Percentiles rank a stretch among this genome's conserved stretches.
phyloP scores from a whole-genome alignment of 2,888 invertebrate species.

The Drosophila pseudotalamancana region DNA sequence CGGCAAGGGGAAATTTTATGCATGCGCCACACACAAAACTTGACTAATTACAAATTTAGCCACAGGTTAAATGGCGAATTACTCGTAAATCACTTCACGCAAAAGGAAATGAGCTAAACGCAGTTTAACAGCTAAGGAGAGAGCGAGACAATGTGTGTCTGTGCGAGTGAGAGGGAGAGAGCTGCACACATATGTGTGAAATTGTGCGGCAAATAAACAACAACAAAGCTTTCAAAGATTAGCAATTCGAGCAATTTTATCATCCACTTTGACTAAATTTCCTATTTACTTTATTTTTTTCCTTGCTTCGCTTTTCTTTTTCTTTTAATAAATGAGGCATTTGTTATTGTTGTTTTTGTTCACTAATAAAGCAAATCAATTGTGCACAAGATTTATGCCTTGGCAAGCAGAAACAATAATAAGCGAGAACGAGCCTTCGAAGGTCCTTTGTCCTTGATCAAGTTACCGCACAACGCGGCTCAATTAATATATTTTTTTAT shows the following conservation, averaged over 20 bases:
- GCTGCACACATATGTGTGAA: constrained; percentile 37
- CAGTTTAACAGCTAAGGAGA: constrained; percentile 14
- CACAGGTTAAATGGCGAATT: constrained; percentile 76
- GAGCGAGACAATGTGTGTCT: background rate
- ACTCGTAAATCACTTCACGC: constrained; percentile 74
- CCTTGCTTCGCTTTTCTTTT: constrained; percentile 6
- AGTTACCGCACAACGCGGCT: constrained; percentile 35
- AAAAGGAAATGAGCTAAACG: constrained; percentile 55
- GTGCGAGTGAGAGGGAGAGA: background rate
- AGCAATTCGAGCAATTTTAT: constrained; percentile 41
- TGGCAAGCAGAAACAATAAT: constrained; percentile 46
- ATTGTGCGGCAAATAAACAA: constrained; percentile 58
- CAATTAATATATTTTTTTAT: constrained; percentile 54
- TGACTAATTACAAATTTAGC: constrained; percentile 78
- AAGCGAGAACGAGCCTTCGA: constrained; percentile 7
- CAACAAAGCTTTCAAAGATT: constrained; percentile 44
- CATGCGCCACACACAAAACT: constrained; percentile 61
- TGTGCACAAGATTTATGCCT: constrained; percentile 59
- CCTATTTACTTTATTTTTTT: constrained; percentile 2
- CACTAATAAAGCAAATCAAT: constrained; percentile 55
- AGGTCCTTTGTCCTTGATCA: constrained; percentile 35
- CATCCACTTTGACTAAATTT: constrained; percentile 16
- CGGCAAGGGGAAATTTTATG: constrained; percentile 52
- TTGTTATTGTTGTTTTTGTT: constrained; percentile 30
- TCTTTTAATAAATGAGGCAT: constrained; percentile 44